Evolutionary conservation across 2,797 vertebrate species (phyloP), one percentile per base, ranked within the genome.

Genomic region (Cichlasoma orientale): DNA sequence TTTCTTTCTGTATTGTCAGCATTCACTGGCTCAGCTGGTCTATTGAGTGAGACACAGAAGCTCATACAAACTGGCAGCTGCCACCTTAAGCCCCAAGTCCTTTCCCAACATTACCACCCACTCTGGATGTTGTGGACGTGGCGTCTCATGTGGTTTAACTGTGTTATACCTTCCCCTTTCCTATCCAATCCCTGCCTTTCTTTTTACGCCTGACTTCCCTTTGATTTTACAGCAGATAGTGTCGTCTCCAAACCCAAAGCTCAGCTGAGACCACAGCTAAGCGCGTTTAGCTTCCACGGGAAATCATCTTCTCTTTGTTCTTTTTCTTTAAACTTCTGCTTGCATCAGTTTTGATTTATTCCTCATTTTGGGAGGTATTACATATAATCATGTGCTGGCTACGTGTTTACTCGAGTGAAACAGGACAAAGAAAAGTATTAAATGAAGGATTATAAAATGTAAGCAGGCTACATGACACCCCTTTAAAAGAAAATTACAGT

Each of bases 1-100:
- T 61, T 61, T 63, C 21, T 61, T 10, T 38, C 58, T 16, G 44
- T 47, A 6, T 47, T 0, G 21, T 25, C 25, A 63, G 36, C 59
- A 10, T 25, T 14, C 36, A 2, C 25, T 6, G 21, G 59, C 8
- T 63, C 0, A 0, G 36, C 33, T 23, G 0, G 0, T 4, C 59
- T 63, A 3, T 10, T 18, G 59, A 63, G 21, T 21, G 36, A 44
- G 7, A 63, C 57, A 14, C 58, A 44, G 59, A 16, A 27, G 59
- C 59, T 25, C 33, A 58, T 58, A 7, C 21, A 58, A 12, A 38
- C 36, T 41, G 31, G 29, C 57, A 21, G 29, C 56, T 31, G 27
- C 9, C 56, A 31, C 36, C n/a, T 38, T 13, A 25, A 63, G 57
- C 36, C 57, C n/a, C 4, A 8, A 63, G 8, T 63, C 38, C 11